phyloP scores from a whole-genome alignment of 2,113 vertebrate genomes.

The Podarcis raffonei region DNA sequence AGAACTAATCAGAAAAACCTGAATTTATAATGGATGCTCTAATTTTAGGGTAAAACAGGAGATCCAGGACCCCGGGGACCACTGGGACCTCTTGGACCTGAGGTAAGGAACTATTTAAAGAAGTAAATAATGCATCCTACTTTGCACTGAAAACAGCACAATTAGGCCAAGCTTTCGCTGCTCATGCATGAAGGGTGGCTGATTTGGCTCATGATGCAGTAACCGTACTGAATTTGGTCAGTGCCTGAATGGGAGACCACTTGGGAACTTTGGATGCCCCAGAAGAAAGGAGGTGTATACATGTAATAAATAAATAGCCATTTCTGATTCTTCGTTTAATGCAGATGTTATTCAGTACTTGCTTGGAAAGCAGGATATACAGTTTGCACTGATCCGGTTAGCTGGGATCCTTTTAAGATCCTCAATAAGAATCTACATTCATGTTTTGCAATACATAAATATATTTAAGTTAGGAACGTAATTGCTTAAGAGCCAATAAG shows the following conservation, averaged over 20 bases:
- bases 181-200: constrained; percentile 21
- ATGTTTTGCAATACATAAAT: background rate
- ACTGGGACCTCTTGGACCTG: constrained; percentile 89
- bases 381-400: background rate
- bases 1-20: constrained; percentile 21
- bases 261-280: background rate
- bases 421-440: too few species aligned
- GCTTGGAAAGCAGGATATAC: background rate
- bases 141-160: constrained; percentile 27
- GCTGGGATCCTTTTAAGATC: background rate
- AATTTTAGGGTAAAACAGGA: constrained; percentile 87
- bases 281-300: background rate
- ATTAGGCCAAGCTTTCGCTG: background rate
- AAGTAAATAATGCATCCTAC: background rate
- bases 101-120: constrained; percentile 80
- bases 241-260: background rate
- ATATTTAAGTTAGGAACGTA: background rate
- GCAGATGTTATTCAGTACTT: background rate
- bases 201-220: background rate
- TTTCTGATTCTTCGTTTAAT: too few species aligned
- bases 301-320: background rate
- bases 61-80: constrained; percentile 85
- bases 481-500: background rate
- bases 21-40: constrained; percentile 30
- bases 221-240: background rate